Percentiles rank a stretch among this genome's conserved stretches.
phyloP scores from a whole-genome alignment of 2,113 vertebrate species.

The Hydrolagus affinis region DNA sequence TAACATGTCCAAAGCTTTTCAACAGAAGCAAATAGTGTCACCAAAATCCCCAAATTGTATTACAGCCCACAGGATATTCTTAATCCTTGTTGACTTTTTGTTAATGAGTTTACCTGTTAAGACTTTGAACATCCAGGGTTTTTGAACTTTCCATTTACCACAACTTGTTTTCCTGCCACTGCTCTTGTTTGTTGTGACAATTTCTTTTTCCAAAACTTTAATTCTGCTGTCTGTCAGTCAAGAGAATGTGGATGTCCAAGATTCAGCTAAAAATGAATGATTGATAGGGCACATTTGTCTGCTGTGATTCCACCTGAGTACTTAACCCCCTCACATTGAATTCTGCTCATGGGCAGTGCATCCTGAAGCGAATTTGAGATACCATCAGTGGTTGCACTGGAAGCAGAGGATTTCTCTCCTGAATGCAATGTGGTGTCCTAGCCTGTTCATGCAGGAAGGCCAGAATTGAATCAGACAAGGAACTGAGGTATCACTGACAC shows the following conservation, averaged over 20 bases:
- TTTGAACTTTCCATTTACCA: not conserved
- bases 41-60: not conserved
- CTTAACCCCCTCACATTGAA: not conserved
- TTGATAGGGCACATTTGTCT: not conserved
- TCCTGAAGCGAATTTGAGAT: not conserved
- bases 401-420: not conserved
- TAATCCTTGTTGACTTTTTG: not conserved
- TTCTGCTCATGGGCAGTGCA: not conserved
- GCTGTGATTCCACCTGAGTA: slow-evolving; percentile 4
- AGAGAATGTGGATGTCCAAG: not conserved
- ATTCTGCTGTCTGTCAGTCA: not conserved
- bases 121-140: not conserved
- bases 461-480: not conserved
- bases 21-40: not conserved
- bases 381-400: not conserved
- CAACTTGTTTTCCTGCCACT: not conserved
- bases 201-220: not conserved
- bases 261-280: not conserved
- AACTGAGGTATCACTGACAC: not conserved
- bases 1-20: too few species aligned
- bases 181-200: too few species aligned
- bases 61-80: not conserved
- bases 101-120: not conserved
- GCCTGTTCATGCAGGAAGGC: not conserved
- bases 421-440: not conserved